These are phyloP conservation scores for Pyrocephalus nanus DNA, from an alignment of 2,797 vertebrate species.

Conservation along the genomic window DNA sequence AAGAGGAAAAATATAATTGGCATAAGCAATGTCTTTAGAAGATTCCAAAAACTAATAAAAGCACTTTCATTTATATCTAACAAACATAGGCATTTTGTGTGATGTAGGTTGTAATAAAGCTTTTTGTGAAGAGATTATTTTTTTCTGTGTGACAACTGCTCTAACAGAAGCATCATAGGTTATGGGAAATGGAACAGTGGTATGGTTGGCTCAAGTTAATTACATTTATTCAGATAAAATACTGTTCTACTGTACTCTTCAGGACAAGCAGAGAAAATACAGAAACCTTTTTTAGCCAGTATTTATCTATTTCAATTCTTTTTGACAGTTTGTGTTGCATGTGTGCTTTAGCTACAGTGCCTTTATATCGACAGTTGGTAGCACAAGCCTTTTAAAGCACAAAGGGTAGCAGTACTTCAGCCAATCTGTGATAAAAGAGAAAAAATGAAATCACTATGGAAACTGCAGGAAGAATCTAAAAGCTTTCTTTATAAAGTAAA, in stretches of 20 bases:
- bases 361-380: constrained; percentile 79
- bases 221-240: constrained; percentile 69
- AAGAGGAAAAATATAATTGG: constrained; percentile 9
- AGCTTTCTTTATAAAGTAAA: constrained; percentile 85
- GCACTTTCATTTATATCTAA: constrained; percentile 57
- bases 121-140: constrained; percentile 65
- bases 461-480: constrained; percentile 85
- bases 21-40: constrained; percentile 7
- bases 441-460: constrained; percentile 86
- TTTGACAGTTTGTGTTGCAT: constrained; percentile 68
- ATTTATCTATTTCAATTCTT: constrained; percentile 75
- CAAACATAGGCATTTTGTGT: constrained; percentile 43
- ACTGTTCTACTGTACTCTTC: constrained; percentile 48
- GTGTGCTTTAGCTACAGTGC: constrained; percentile 72
- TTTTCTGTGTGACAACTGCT: constrained; percentile 53
- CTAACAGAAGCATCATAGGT: constrained; percentile 55
- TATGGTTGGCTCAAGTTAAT: constrained; percentile 68
- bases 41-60: constrained; percentile 48
- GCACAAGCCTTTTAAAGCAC: constrained; percentile 80
- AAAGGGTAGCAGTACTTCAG: constrained; percentile 81
- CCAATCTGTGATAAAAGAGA: constrained; percentile 84
- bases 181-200: constrained; percentile 40
- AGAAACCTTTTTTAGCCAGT: constrained; percentile 17
- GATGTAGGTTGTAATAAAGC: constrained; percentile 57
- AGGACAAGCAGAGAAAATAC: constrained; percentile 50